Base-by-base conservation (phyloP, 2,888 invertebrate genomes). In the Torymus auratus region DNA sequence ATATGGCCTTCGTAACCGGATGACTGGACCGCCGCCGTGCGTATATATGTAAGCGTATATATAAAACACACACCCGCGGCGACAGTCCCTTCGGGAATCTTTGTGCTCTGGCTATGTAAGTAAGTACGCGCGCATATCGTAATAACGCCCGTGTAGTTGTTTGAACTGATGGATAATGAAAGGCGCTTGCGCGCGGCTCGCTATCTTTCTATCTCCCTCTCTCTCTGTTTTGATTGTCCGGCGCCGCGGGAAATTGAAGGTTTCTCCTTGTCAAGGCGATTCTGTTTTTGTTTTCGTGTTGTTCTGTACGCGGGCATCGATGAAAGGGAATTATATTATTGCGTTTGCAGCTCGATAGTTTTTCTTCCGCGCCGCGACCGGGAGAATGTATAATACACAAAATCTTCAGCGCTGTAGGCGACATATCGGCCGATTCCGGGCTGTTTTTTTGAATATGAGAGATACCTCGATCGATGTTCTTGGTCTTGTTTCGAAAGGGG, bases 1-100 rank as follows among this genome's bases (percentile, higher is more conserved):
- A 17, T 17, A 55, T 74, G 83, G 79, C 83, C 82, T 83, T 82
- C 81, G 82, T 62, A 83, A 82, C 83, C 83, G 83, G 83, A 83
- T 83, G 82, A 77, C 81, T 82, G 68, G 80, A 53, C 61, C n/a
- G 12, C 52, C 53, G 61, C n/a, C 12, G 15, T 41, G 13, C 23
- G 23, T 52, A 69, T 67, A 69, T 41, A 41, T 7, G 7, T 7
- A 10, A 1, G 7, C 7, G 7, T 41, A 41, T 7, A 50, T 67
- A 72, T 61, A 60, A 60, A 23, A 67, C 52, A 50, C 73, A 56
- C 79, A 73, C 67, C 72, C 50, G 2, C 53, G 55, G 61, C 55
- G 69, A 76, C 58, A 62, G 62, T 72, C 80, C 80, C 72, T 80
- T 62, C 41, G 80, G 52, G 68, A 77, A 80, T 75, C 80, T 80